Conservation (phyloP, 1,140 invertebrate genomes). For the Drosophila arizonae region DNA sequence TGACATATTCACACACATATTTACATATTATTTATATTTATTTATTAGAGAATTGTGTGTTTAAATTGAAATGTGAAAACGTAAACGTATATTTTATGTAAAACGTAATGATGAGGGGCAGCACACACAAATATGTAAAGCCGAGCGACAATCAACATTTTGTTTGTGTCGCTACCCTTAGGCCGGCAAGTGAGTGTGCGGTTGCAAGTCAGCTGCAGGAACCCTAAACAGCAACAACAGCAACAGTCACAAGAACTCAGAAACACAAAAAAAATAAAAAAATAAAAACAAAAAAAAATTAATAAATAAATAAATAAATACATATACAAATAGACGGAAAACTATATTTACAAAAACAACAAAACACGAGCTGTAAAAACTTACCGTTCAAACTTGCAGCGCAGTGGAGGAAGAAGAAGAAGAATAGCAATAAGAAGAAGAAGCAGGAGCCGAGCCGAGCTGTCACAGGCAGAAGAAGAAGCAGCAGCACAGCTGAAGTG, state of each 20-base stretch:
- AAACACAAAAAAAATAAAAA: no score
- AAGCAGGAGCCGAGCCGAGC: not conserved
- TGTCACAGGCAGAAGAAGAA: not conserved
- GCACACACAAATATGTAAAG: slow-evolving; percentile 63
- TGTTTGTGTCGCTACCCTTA: slow-evolving; percentile 47
- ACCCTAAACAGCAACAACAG: not conserved
- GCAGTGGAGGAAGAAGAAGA: not conserved
- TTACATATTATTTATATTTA: slow-evolving; percentile 15
- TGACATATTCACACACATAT: not conserved
- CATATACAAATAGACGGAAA: no score
- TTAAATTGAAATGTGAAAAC: slow-evolving; percentile 11
- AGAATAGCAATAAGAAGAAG: not conserved
- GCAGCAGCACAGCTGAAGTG: not conserved
- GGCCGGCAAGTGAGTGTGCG: slow-evolving; percentile 37
- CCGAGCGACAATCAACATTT: slow-evolving; percentile 62
- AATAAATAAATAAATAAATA: no score
- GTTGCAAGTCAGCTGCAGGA: slow-evolving; percentile 6
- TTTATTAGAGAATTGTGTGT: not conserved
- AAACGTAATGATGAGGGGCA: slow-evolving; percentile 47
- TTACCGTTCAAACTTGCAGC: not conserved
- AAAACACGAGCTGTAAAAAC: not conserved
- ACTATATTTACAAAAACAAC: not conserved
- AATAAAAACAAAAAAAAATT: no score
- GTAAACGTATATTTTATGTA: slow-evolving; percentile 20
- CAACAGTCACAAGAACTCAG: not conserved